phyloP scores from a whole-genome alignment of 2,888 invertebrate species.

The Abscondita cerata region DNA sequence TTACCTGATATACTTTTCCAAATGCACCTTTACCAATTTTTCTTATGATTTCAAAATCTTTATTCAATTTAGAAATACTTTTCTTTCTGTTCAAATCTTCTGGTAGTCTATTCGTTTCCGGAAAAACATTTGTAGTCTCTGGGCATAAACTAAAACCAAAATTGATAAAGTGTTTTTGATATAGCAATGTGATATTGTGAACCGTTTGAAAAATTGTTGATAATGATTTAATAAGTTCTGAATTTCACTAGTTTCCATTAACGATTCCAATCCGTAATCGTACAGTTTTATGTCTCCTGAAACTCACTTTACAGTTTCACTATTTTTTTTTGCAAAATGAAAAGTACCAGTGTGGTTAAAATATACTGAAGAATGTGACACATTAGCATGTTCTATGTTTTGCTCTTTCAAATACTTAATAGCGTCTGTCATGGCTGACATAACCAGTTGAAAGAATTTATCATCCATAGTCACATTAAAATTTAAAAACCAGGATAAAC shows the following conservation, averaged over 20 bases:
- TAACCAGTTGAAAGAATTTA: slow-evolving; percentile 69
- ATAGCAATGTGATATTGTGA: too few relatives aligned
- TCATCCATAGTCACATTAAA: slow-evolving; percentile 62
- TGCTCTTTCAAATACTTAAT: slow-evolving; percentile 80
- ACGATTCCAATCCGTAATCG: background rate
- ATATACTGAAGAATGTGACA: slow-evolving; percentile 76
- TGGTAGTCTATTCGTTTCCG: too few relatives aligned
- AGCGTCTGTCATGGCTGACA: slow-evolving; percentile 75
- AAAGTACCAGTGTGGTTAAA: slow-evolving; percentile 68
- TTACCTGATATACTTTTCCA: slow-evolving; percentile 92
- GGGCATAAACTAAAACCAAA: too few relatives aligned
- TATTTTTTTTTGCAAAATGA: too few relatives aligned
- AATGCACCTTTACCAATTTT: slow-evolving; percentile 94
- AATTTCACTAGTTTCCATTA: too few relatives aligned
- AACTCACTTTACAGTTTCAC: background rate
- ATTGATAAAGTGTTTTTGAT: too few relatives aligned
- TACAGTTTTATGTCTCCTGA: slow-evolving; percentile 8
- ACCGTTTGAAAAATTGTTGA: too few relatives aligned
- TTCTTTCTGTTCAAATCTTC: too few relatives aligned
- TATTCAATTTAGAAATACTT: slow-evolving; percentile 70
- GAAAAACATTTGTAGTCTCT: too few relatives aligned
- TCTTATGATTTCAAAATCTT: slow-evolving; percentile 81
- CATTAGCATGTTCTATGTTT: slow-evolving; percentile 81
- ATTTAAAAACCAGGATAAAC: slow-evolving; percentile 58
- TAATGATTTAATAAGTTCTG: too few relatives aligned